Base-by-base conservation (phyloP, 2,797 vertebrate species). In the Macrochelys suwanniensis region DNA sequence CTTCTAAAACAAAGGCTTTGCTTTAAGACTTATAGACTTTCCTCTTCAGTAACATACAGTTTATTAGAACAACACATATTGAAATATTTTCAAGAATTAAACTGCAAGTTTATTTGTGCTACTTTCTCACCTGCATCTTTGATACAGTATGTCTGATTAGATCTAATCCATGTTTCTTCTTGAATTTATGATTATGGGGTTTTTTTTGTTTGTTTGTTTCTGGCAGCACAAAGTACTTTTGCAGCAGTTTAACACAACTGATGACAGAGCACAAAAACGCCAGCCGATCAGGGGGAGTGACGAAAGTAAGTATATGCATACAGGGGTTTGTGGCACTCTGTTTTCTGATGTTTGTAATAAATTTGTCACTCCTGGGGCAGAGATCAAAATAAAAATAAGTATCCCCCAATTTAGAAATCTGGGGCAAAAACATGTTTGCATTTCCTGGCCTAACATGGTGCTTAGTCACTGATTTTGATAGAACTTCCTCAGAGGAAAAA, bases 141-240 rank as follows among this genome's bases (percentile, higher is more conserved):
- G 47, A 49, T 88, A 53, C 45, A 12, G n/a, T 25, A 53, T n/a
- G 23, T 56, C 3, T 33, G 0, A 13, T 89, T 76, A 59, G n/a
- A 2, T 91, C n/a, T 82, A 45, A 4, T 6, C 51, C 19, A 10
- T 57, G 45, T 90, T 96, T 91, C 31, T 79, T 80, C 88, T 84
- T 87, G 25, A 49, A 61, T 85, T 80, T 53, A 56, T 21, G 42
- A 26, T 90, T 11, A 87, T 71, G 10, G 49, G 19, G 17, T 83
- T 85, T 92, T 53, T 89, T 74, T 77, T 17, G 2, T 68, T 92
- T 3, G 77, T 92, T 94, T 87, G 28, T 85, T 89, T 97, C 97
- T 78, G 21, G 78, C 98, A 99, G 99, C 99, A 99, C 98, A 99
- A 99, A 98, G 98, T 99, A 95, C 98, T 99, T 47, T 97, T 99